Conservation (phyloP, 2,113 vertebrate species). For the Cebidichthys violaceus region DNA sequence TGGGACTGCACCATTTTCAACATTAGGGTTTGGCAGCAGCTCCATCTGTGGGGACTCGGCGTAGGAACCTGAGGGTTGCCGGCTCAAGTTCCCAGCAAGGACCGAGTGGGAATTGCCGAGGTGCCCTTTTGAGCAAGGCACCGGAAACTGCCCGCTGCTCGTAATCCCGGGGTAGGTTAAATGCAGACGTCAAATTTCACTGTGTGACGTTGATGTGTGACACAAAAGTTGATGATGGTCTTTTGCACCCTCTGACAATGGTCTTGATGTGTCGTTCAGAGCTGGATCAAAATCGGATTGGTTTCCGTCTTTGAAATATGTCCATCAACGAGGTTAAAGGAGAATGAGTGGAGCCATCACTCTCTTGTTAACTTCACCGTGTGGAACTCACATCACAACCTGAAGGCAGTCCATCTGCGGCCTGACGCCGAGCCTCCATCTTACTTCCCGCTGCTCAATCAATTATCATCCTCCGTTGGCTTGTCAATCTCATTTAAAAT, state of each 20-base stretch:
- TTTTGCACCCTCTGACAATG: neutral
- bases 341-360: neutral
- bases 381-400: neutral
- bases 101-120: neutral
- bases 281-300: constrained; percentile 31
- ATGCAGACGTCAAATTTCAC: neutral
- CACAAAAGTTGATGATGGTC: too few species aligned
- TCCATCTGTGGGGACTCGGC: too few species aligned
- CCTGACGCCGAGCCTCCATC: constrained; percentile 9
- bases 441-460: constrained; percentile 24
- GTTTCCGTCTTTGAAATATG: constrained; percentile 49
- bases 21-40: too few species aligned
- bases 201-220: too few species aligned
- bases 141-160: neutral
- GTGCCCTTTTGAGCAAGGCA: neutral
- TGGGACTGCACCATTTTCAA: too few species aligned
- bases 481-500: constrained; percentile 31
- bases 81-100: neutral
- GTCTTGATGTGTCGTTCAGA: constrained; percentile 42
- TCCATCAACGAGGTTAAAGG: constrained; percentile 50
- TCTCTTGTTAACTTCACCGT: neutral
- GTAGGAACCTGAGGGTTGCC: too few species aligned
- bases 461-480: constrained; percentile 12
- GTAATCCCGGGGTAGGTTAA: neutral
- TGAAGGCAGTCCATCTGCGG: constrained; percentile 10